A percentile compares a stretch with the other conserved stretches of the same genome.
These are phyloP conservation scores for Limnodromus scolopaceus DNA, from an alignment of 2,797 vertebrate species.

Conservation along the genomic window DNA sequence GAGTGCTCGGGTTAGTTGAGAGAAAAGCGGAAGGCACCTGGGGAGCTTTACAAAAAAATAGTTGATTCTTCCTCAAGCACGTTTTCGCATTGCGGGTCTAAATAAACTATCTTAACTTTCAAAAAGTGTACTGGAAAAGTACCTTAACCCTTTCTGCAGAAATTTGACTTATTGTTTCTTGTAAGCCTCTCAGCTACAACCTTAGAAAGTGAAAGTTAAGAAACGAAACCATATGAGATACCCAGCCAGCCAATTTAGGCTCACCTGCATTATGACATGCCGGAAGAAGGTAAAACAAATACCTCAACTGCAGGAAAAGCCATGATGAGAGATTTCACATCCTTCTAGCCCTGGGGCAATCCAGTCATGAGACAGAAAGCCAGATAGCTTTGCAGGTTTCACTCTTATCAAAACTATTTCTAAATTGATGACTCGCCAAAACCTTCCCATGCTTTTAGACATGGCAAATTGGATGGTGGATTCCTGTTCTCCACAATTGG, in stretches of 20 bases:
- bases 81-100: accelerated
- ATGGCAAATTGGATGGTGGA: neutral
- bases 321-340: neutral
- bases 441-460: neutral
- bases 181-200: neutral
- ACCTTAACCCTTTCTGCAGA: neutral
- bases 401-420: neutral
- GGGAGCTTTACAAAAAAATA: neutral
- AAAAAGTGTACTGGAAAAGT: neutral
- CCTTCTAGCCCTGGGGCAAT: neutral
- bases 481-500: neutral
- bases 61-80: accelerated
- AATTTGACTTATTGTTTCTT: neutral
- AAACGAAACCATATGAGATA: neutral
- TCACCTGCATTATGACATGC: neutral
- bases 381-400: neutral
- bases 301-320: neutral
- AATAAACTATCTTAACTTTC: neutral
- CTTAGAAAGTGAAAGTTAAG: neutral
- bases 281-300: neutral
- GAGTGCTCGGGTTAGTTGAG: accelerated
- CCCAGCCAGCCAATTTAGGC: neutral
- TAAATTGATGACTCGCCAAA: neutral
- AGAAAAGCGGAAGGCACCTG: neutral
- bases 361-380: neutral